Evolutionary conservation across 2,797 vertebrate species (phyloP).

Genomic region (Protonibea diacanthus): DNA sequence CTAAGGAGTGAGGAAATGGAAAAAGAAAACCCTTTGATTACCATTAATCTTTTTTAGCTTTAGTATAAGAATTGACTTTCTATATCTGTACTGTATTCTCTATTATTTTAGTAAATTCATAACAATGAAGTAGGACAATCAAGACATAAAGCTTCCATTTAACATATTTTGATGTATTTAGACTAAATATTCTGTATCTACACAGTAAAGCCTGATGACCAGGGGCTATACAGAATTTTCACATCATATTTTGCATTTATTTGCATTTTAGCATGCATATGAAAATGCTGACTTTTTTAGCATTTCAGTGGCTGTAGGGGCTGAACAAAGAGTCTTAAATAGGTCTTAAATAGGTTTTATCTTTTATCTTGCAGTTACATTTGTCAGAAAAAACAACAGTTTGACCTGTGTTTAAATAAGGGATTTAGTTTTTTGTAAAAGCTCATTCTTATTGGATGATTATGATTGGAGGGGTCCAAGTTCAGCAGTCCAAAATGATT

Average conservation of each 20-base stretch:
- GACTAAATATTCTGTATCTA: too few species aligned
- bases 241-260: background rate
- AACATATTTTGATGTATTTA: background rate
- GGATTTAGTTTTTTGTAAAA: too few species aligned
- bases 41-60: background rate
- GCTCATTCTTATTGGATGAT: too few species aligned
- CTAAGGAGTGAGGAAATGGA: background rate
- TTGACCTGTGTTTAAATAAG: background rate
- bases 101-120: background rate
- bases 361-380: background rate
- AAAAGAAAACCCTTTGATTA: constrained; percentile 2
- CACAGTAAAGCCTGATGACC: background rate
- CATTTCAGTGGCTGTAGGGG: background rate
- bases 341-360: too few species aligned
- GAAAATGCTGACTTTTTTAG: background rate
- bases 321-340: too few species aligned
- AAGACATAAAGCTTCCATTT: background rate
- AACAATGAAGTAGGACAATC: background rate
- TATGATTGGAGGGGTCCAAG: too few species aligned
- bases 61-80: background rate
- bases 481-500: too few species aligned
- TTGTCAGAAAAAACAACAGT: background rate
- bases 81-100: background rate
- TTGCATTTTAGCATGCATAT: background rate
- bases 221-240: background rate